Percentiles rank a stretch among this genome's conserved stretches.
Evolutionary conservation across 2,797 vertebrate genomes (phyloP).

Genomic region (Galagoides demidoff): DNA sequence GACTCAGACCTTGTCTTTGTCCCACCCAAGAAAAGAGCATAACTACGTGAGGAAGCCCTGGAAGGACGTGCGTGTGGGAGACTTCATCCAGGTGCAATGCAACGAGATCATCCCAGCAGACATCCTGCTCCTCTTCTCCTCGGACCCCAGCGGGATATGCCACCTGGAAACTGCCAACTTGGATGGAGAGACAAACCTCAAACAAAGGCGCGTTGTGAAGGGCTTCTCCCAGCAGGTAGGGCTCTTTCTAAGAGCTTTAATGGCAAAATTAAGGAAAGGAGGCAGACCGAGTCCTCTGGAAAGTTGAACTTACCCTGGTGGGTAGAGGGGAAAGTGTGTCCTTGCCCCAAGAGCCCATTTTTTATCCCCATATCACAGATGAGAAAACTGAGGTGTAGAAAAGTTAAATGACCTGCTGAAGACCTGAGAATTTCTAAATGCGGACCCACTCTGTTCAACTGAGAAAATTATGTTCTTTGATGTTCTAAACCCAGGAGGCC

Average conservation of each 20-base stretch:
- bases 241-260: not conserved
- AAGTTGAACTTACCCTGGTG: not conserved
- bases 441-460: not conserved
- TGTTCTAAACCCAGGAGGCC: not conserved
- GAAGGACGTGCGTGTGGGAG: conserved; percentile 95
- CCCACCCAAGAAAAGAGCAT: conserved; percentile 86
- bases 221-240: conserved; percentile 89
- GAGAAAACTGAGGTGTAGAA: not conserved
- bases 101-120: conserved; percentile 96
- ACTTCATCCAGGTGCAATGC: conserved; percentile 93
- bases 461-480: not conserved
- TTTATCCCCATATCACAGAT: not conserved
- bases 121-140: conserved; percentile 93
- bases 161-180: conserved; percentile 95
- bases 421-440: not conserved
- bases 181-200: conserved; percentile 97
- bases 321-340: not conserved
- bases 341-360: not conserved
- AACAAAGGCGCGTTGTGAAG: conserved; percentile 91
- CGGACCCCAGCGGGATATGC: conserved; percentile 92
- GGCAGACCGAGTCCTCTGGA: not conserved
- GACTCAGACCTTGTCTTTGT: not conserved
- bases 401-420: not conserved
- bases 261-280: not conserved
- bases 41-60: conserved; percentile 90